phyloP scores from a whole-genome alignment of 2,888 invertebrate genomes.

The Phortica magna region DNA sequence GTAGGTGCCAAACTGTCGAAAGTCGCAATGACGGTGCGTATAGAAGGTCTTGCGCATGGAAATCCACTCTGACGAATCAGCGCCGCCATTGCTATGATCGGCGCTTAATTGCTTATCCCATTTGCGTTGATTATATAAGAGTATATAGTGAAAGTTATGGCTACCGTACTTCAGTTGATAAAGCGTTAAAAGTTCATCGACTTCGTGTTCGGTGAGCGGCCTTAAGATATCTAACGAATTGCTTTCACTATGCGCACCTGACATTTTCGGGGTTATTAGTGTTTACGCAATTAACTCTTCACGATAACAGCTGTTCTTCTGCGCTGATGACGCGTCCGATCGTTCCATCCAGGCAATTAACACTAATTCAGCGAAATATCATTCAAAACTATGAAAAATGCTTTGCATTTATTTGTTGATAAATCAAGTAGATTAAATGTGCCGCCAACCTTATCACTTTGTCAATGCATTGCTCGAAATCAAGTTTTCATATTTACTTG shows the following conservation, averaged over 20 bases:
- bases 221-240: conserved; percentile 63
- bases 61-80: conserved; percentile 46
- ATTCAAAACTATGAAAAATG: too few relatives aligned
- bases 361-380: too few relatives aligned
- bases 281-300: background rate
- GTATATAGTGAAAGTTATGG: conserved; percentile 67
- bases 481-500: too few relatives aligned
- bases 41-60: conserved; percentile 68
- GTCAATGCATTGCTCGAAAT: too few relatives aligned
- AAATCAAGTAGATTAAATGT: too few relatives aligned
- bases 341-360: too few relatives aligned
- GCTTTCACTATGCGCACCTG: background rate
- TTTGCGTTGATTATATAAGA: conserved; percentile 70
- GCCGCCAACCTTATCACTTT: too few relatives aligned
- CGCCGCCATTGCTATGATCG: conserved; percentile 6
- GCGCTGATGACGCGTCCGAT: too few relatives aligned
- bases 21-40: conserved; percentile 63
- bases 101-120: conserved; percentile 65
- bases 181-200: conserved; percentile 63
- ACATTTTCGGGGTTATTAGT: background rate
- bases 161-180: conserved; percentile 61
- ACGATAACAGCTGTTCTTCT: too few relatives aligned
- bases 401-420: too few relatives aligned
- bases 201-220: conserved; percentile 61
- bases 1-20: conserved; percentile 68